These are phyloP conservation scores for Goniozus legneri DNA, from an alignment of 1,140 invertebrate species.

Conservation along the genomic window DNA sequence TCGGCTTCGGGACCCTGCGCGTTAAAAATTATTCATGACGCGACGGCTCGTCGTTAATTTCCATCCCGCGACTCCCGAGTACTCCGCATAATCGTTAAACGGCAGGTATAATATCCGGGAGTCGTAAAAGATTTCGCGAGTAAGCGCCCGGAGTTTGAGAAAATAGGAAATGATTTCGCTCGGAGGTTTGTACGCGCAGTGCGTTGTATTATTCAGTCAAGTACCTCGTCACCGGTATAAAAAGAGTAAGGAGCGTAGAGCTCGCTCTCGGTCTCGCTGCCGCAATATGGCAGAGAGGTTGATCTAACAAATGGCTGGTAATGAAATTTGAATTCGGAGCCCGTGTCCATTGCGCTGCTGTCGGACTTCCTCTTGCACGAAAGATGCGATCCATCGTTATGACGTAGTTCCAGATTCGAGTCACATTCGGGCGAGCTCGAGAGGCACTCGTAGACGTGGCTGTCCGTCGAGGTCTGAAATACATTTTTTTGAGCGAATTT, in stretches of 20 bases:
- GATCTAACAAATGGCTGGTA: conserved; percentile 52
- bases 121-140: no score
- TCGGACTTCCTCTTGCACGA: conserved; percentile 51
- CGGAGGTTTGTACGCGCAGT: no score
- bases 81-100: no score
- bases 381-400: conserved; percentile 28
- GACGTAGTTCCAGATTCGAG: conserved; percentile 48
- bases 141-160: no score
- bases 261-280: conserved; percentile 77
- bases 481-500: no score
- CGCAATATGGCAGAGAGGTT: conserved; percentile 71
- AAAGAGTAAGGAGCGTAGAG: conserved; percentile 77
- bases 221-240: conserved; percentile 56
- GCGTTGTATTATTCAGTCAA: no score
- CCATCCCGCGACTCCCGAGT: no score
- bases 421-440: conserved; percentile 67
- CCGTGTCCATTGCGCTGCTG: conserved; percentile 50
- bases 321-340: conserved; percentile 46
- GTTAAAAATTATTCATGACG: not conserved
- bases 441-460: conserved; percentile 63
- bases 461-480: conserved; percentile 43
- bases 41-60: no score
- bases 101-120: no score
- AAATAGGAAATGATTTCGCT: no score
- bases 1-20: conserved; percentile 55